phyloP scores from a whole-genome alignment of 2,888 invertebrate genomes.

The Erebia aethiops region DNA sequence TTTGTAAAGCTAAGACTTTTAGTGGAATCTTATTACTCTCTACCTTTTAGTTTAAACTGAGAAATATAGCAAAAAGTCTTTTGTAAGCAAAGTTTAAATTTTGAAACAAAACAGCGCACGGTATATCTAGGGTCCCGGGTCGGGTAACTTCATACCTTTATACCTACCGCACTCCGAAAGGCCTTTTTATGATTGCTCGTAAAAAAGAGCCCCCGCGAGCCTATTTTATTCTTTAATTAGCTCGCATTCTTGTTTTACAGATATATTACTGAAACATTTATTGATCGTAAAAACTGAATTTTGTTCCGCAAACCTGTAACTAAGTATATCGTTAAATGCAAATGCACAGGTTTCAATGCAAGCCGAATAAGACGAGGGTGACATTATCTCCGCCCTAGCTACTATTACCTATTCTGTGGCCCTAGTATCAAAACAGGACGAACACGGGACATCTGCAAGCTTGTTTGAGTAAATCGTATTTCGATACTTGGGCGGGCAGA shows the following conservation, averaged over 20 bases:
- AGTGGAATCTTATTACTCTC: conserved; percentile 9
- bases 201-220: conserved; percentile 66
- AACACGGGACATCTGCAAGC: no score
- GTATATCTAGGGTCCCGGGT: conserved; percentile 49
- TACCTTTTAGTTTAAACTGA: conserved; percentile 5
- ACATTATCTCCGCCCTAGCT: no score
- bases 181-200: conserved; percentile 75
- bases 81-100: conserved; percentile 57
- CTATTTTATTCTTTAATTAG: conserved; percentile 77
- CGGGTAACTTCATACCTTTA: conserved; percentile 65
- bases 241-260: conserved; percentile 62
- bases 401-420: no score
- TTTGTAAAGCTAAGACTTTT: conserved; percentile 7
- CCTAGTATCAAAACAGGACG: no score
- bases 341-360: no score
- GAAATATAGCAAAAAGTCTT: conserved; percentile 28
- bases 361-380: no score
- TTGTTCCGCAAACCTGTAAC: background rate
- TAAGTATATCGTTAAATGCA: no score
- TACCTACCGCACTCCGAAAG: conserved; percentile 61
- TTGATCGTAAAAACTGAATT: conserved; percentile 28
- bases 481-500: no score
- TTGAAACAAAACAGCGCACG: conserved; percentile 58
- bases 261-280: conserved; percentile 40
- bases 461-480: no score